Conservation (phyloP, 2,797 vertebrate species). For the Muraenolepis orangiensis region DNA sequence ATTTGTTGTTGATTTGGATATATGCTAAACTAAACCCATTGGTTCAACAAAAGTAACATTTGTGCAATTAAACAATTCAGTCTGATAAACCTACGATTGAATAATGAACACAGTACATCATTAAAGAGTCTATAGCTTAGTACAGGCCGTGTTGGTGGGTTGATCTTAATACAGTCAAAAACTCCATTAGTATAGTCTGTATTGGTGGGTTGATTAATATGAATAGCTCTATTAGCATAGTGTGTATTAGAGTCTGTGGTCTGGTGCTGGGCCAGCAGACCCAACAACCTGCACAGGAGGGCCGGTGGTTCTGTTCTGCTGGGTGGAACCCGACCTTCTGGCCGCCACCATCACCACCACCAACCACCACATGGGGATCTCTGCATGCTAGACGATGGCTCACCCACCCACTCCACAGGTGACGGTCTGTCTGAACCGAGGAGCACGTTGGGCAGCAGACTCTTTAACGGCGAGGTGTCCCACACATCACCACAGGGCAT, state of each 20-base stretch:
- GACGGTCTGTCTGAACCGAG: background rate
- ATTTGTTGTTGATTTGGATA: too few relatives aligned
- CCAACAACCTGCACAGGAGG: background rate
- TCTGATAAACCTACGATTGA: background rate
- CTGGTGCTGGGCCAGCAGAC: background rate
- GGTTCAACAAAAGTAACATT: too few relatives aligned
- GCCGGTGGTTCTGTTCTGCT: background rate
- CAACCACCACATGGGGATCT: background rate
- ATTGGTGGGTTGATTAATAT: too few relatives aligned
- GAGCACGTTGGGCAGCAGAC: background rate
- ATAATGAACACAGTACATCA: background rate
- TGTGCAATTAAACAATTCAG: too few relatives aligned
- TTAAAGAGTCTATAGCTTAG: background rate
- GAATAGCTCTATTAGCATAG: too few relatives aligned
- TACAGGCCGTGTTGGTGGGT: background rate
- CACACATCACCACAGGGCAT: background rate
- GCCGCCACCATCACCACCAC: background rate
- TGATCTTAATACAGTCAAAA: too few relatives aligned
- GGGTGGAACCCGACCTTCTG: background rate
- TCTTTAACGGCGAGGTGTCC: background rate
- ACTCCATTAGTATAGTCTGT: too few relatives aligned
- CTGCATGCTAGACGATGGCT: too few relatives aligned
- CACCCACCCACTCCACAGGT: background rate
- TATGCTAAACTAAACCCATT: background rate
- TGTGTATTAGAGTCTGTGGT: too few relatives aligned